These are phyloP conservation scores for Sminthurinus signatus DNA, from an alignment of 1,140 invertebrate genomes.

Conservation along the genomic window DNA sequence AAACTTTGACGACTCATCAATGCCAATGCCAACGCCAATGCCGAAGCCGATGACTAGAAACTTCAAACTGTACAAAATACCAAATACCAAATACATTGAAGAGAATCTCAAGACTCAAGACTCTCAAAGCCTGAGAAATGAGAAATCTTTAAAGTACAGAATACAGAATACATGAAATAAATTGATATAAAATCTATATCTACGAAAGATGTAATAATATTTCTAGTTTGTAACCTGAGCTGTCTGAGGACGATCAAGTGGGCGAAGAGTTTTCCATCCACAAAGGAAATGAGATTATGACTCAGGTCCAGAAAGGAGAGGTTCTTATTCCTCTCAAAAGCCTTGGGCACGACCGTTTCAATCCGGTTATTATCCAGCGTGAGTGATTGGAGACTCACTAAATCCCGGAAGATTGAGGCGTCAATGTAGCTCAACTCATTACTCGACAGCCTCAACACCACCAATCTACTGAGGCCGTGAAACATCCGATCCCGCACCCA, in stretches of 20 bases:
- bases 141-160: too few species aligned
- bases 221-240: too few species aligned
- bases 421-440: conserved; percentile 75
- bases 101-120: too few species aligned
- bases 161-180: too few species aligned
- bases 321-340: conserved; percentile 77
- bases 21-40: too few species aligned
- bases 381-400: conserved; percentile 78
- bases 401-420: conserved; percentile 74
- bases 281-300: conserved; percentile 70
- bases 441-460: conserved; percentile 75
- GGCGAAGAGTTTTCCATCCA: conserved; percentile 74
- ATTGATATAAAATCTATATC: too few species aligned
- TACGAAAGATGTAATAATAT: too few species aligned
- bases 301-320: conserved; percentile 76
- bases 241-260: conserved; percentile 75
- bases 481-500: conserved; percentile 77
- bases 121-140: too few species aligned
- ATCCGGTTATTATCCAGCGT: conserved; percentile 81
- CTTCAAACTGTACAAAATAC: too few species aligned
- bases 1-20: too few species aligned
- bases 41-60: too few species aligned
- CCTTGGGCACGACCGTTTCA: conserved; percentile 74
- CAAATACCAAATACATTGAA: too few species aligned
- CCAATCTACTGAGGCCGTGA: conserved; percentile 69